Conservation (phyloP, 2,113 vertebrate species). For the Macaca fascicularis region DNA sequence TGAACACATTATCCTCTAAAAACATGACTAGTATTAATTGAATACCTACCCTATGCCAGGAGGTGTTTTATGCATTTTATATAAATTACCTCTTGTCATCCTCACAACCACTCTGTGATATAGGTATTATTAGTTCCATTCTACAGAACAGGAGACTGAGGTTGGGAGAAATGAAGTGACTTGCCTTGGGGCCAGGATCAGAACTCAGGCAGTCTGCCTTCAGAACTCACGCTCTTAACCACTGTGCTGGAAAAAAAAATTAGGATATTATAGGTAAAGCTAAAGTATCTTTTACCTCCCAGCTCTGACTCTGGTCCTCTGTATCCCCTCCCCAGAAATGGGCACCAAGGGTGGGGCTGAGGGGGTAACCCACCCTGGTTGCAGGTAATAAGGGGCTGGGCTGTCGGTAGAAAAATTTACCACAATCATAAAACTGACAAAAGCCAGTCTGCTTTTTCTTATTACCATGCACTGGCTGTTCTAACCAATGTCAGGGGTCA, state of each 20-base stretch:
- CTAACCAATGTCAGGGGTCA: neutral
- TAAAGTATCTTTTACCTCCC: neutral
- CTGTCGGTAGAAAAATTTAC: neutral
- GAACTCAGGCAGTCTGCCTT: neutral
- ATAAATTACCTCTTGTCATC: neutral
- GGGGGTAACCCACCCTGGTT: no score
- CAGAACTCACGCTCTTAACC: neutral
- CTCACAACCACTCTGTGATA: neutral
- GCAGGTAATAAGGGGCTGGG: neutral
- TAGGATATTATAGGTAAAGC: neutral
- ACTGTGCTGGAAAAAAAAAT: neutral
- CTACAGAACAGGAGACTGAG: neutral
- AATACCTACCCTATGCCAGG: neutral
- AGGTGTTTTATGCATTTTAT: neutral
- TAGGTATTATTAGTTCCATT: neutral
- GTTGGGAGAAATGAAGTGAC: neutral
- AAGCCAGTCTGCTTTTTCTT: neutral
- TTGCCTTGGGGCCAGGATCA: neutral
- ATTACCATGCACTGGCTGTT: neutral
- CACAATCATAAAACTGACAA: neutral
- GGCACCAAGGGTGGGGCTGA: neutral
- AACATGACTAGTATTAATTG: neutral
- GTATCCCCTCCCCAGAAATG: neutral
- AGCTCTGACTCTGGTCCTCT: neutral
- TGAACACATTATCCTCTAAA: neutral